Percentiles rank a stretch among this genome's conserved stretches.
Conservation (phyloP, 2,888 invertebrate genomes). For the Silvanus unidentatus region DNA sequence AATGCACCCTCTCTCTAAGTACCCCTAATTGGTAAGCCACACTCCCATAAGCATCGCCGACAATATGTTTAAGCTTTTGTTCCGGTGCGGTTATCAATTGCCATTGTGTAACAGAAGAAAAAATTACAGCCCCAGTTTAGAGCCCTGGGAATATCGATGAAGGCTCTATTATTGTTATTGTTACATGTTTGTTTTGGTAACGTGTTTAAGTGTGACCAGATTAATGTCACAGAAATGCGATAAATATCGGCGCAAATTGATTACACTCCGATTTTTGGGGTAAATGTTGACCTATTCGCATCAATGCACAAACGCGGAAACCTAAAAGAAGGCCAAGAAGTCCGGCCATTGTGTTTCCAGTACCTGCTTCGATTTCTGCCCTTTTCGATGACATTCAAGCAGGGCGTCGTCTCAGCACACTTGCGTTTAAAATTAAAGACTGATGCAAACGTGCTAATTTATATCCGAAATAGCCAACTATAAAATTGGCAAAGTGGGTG, state of each 20-base stretch:
- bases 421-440: too few relatives aligned
- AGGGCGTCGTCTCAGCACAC: too few relatives aligned
- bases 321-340: too few relatives aligned
- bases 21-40: conserved; percentile 45
- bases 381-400: too few relatives aligned
- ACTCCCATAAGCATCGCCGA: conserved; percentile 37
- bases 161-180: conserved; percentile 36
- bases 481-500: too few relatives aligned
- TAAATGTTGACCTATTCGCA: too few relatives aligned
- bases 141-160: conserved; percentile 35
- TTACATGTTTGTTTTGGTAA: conserved; percentile 37
- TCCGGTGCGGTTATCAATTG: conserved; percentile 27
- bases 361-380: too few relatives aligned
- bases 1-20: conserved; percentile 24
- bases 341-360: too few relatives aligned
- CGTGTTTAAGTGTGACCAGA: conserved; percentile 36
- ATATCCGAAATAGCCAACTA: too few relatives aligned
- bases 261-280: neutral
- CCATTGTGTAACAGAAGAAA: conserved; percentile 22
- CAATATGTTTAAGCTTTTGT: conserved; percentile 37
- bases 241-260: conserved; percentile 8
- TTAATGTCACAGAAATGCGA: conserved; percentile 29
- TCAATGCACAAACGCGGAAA: too few relatives aligned
- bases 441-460: too few relatives aligned
- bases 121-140: conserved; percentile 35